Evolutionary conservation across 2,113 vertebrate species (phyloP), one percentile per base, ranked within the genome.

Genomic region (Gymnarchus niloticus): DNA sequence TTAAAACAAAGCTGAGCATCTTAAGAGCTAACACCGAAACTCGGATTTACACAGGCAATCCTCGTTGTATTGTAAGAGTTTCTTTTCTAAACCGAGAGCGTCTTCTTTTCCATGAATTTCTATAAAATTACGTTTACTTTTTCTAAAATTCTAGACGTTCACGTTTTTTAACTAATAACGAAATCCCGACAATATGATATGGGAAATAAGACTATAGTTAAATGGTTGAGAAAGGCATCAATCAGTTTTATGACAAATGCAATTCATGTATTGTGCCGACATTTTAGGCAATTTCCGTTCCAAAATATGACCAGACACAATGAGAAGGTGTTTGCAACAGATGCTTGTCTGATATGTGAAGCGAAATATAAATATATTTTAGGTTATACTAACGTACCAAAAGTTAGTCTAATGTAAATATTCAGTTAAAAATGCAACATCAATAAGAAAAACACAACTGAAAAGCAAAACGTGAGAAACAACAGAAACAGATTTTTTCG

Each of bases 121-220:
- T 73, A n/a, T n/a, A 37, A 73, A 73, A 73, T 73, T 73, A 73
- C 65, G 14, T 73, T 73, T 73, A 73, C 17, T 73, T 73, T 28
- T 41, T 33, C 65, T 73, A 73, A 73, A 73, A 17, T 41, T 73
- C 9, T 65, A 65, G 59, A 37, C 33, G 19, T 73, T 73, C 33
- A 41, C 14, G 41, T 73, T 37, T 73, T n/a, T 41, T 17, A 41
- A 73, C 33, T 73, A 41, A 73, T 54, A 14, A 54, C 41, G 12
- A 73, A 28, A 73, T 73, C 65, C 65, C 41, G 65, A 73, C 6
- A 73, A 33, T 33, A 6, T 41, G 12, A 73, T 41, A 41, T n/a
- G n/a, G n/a, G 33, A 73, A 73, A 37, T 73, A 73, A n/a, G n/a
- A n/a, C n/a, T n/a, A n/a, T n/a, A n/a, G n/a, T 41, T 73, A 33